Base-by-base conservation (phyloP, 2,797 vertebrate genomes). In the Streptopelia turtur region DNA sequence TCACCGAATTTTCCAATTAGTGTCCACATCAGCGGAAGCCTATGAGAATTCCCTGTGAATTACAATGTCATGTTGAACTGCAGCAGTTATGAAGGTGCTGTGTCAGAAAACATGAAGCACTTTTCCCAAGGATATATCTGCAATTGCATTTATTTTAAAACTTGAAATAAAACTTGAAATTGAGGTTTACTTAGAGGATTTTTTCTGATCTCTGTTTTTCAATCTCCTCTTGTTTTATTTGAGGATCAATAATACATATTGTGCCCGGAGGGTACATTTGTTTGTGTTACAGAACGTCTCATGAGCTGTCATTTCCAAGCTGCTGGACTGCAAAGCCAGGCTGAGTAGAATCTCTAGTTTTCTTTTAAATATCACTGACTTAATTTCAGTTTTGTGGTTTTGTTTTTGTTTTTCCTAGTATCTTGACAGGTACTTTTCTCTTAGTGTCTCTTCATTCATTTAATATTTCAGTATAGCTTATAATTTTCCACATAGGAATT, bases 1-100 rank as follows among this genome's bases (percentile, higher is more conserved):
- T 97, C 95, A 39, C 72, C 95, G 94, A 96, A 90, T 93, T 97
- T 97, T 97, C 96, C 97, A 97, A 96, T 98, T 97, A 98, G 83
- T 76, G 94, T 94, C 92, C 94, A 93, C 76, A 94, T 91, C 94
- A 91, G 66, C 93, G 91, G 91, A 95, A 95, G 79, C 92, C 30
- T 13, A 85, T 72, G 84, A 97, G 96, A 96, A 96, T 96, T 96
- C 90, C 77, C 89, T 80, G 80, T 88, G 94, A 96, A 94, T 94
- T 94, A 90, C 84, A 71, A 43, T 57, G 22, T 94, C 23, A 9
- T 90, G 93, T 91, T 86, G 89, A 96, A 85, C 90, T 76, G 76
- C 92, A 92, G 85, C 91, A 43, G 68, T 93, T 92, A 91, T 43
- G 76, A 97, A 97, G 91, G 88, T 96, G 78, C 70, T 80, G 65